These are phyloP conservation scores for Melitaea cinxia DNA, from an alignment of 1,140 invertebrate genomes.

Conservation along the genomic window DNA sequence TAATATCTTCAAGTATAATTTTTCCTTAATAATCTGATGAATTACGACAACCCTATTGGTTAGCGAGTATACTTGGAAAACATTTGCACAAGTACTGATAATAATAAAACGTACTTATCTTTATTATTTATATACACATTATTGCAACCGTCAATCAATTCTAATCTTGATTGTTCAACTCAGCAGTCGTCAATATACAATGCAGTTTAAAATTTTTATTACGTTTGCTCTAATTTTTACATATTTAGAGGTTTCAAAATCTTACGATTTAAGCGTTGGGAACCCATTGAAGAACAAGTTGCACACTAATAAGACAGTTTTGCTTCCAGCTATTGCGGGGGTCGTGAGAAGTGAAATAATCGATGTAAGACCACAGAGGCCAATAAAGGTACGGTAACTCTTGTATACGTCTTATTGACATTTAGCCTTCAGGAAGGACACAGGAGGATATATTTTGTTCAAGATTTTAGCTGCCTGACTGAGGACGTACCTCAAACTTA, in stretches of 20 bases:
- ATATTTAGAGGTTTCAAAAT: neutral
- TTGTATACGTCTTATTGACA: neutral
- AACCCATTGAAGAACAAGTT: neutral
- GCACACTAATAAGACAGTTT: neutral
- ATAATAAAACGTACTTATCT: neutral
- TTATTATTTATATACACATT: neutral
- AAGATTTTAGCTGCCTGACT: too few species aligned
- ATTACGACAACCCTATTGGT: too few species aligned
- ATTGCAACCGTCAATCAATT: neutral
- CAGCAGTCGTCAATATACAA: neutral
- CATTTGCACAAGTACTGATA: neutral
- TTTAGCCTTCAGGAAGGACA: too few species aligned
- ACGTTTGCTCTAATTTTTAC: neutral
- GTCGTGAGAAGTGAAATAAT: neutral
- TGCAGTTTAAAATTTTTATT: neutral
- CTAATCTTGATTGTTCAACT: neutral
- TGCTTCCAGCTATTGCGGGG: neutral
- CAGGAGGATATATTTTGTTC: too few species aligned
- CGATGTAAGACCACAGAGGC: neutral
- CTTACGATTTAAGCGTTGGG: neutral
- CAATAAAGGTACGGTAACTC: neutral
- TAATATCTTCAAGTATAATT: too few species aligned
- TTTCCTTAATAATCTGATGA: too few species aligned
- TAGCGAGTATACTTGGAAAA: too few species aligned
- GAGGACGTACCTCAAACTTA: too few species aligned